Conservation (phyloP, 2,797 vertebrate species). For the Acanthis flammea region DNA sequence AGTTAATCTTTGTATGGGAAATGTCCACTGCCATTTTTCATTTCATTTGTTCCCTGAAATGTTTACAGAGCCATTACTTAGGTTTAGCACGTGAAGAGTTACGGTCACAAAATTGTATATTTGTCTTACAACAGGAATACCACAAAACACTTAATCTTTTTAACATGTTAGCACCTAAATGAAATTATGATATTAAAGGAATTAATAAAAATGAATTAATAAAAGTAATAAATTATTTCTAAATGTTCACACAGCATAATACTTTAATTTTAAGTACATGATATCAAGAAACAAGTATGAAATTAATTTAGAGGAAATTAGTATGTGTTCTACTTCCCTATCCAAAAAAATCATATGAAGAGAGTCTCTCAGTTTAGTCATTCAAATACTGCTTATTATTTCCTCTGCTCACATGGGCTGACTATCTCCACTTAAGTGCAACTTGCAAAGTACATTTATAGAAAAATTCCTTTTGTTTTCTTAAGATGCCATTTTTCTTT, state of each 20-base stretch:
- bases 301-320: not conserved
- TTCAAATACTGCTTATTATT: not conserved
- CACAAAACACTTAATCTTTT: not conserved
- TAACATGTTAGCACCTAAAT: not conserved
- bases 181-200: not conserved
- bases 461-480: not conserved
- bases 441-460: not conserved
- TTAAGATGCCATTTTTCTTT: not conserved
- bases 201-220: not conserved
- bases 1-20: conserved; percentile 41
- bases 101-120: not conserved
- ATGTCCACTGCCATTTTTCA: conserved; percentile 10
- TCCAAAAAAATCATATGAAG: not conserved
- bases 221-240: not conserved
- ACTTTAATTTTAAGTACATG: not conserved
- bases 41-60: not conserved
- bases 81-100: not conserved
- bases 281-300: not conserved
- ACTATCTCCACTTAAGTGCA: not conserved
- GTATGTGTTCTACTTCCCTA: not conserved
- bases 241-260: not conserved
- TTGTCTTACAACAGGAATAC: not conserved
- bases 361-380: not conserved
- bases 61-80: not conserved
- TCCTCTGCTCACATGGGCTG: not conserved